Conservation (phyloP, 2,113 vertebrate species). For the Abramis brama region DNA sequence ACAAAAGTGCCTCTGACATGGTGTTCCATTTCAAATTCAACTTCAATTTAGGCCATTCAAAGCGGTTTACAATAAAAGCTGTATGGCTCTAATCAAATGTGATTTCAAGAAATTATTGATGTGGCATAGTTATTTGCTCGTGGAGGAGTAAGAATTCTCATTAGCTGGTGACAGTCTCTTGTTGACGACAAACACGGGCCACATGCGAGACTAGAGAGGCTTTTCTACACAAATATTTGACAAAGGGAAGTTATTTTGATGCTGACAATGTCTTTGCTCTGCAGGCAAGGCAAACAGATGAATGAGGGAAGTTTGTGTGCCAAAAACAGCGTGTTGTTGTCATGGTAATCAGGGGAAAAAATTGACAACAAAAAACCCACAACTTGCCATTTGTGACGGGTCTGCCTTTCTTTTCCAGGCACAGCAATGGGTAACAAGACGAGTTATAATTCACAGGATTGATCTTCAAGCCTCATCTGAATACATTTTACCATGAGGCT, state of each 20-base stretch:
- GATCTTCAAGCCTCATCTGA: not conserved
- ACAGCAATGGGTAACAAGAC: constrained; percentile 6
- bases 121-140: constrained; percentile 6
- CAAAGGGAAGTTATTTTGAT: constrained; percentile 36
- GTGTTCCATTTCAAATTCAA: not conserved
- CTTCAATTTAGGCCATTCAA: not conserved
- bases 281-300: constrained; percentile 27
- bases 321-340: constrained; percentile 31
- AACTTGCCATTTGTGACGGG: constrained; percentile 2
- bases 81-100: constrained; percentile 32
- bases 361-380: not conserved
- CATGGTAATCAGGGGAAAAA: not conserved
- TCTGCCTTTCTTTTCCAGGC: not conserved
- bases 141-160: constrained; percentile 38
- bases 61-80: not conserved
- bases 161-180: constrained; percentile 39
- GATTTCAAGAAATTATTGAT: constrained; percentile 1
- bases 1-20: not conserved
- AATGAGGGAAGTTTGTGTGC: not conserved
- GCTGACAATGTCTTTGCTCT: constrained; percentile 16
- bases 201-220: constrained; percentile 22
- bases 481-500: not conserved
- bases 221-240: constrained; percentile 42
- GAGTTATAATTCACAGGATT: not conserved
- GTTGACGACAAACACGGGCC: constrained; percentile 20